These are phyloP conservation scores for Gymnogyps californianus DNA, from an alignment of 2,113 vertebrate species.

Conservation along the genomic window DNA sequence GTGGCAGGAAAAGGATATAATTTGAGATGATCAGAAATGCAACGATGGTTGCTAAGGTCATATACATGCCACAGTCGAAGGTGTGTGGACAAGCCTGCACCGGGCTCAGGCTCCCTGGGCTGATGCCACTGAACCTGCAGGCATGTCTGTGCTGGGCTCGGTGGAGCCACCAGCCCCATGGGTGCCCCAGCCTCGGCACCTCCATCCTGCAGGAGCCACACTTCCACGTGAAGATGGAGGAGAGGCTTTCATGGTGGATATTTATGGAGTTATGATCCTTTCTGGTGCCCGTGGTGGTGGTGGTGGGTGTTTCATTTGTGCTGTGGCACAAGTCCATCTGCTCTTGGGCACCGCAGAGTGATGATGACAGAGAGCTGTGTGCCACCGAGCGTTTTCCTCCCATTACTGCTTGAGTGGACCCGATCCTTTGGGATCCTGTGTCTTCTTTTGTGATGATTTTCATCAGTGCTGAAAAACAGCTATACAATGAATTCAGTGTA, in stretches of 20 bases:
- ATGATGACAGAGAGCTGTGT: not conserved
- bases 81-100: not conserved
- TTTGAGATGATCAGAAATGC: not conserved
- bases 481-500: not conserved
- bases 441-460: not conserved
- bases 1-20: not conserved
- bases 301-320: not conserved
- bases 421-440: not conserved
- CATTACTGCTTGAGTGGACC: not conserved
- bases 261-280: not conserved
- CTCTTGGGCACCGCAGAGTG: not conserved
- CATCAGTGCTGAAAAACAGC: not conserved
- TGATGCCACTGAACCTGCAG: not conserved
- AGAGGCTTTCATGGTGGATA: not conserved
- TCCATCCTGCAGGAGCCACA: not conserved
- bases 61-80: not conserved
- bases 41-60: not conserved
- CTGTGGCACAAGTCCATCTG: not conserved
- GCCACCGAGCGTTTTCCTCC: not conserved
- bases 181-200: not conserved
- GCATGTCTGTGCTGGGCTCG: not conserved
- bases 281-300: not conserved
- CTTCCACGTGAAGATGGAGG: not conserved
- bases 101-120: not conserved
- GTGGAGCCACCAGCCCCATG: not conserved